Evolutionary conservation across 2,113 vertebrate genomes (phyloP).

Genomic region (Ciconia maguari): DNA sequence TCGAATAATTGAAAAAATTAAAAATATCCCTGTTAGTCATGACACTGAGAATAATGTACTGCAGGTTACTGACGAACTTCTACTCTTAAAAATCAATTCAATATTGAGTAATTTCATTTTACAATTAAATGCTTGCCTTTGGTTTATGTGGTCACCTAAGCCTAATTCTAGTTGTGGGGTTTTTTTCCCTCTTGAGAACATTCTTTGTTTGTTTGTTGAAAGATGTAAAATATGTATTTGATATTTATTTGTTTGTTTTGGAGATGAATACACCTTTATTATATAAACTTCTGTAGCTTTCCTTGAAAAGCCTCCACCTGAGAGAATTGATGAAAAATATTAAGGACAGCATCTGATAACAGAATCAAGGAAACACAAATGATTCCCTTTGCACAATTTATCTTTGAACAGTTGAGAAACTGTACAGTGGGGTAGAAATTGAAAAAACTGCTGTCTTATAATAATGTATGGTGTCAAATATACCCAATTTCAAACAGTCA

Average conservation of each 20-base stretch:
- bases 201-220: constrained; percentile 17
- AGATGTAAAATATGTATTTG: neutral
- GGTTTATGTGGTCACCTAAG: constrained; percentile 26
- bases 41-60: neutral
- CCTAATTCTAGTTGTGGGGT: neutral
- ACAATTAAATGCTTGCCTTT: constrained; percentile 42
- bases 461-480: neutral
- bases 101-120: constrained; percentile 42
- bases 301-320: neutral
- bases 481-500: neutral
- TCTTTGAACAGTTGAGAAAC: neutral
- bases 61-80: constrained; percentile 1
- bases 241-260: neutral
- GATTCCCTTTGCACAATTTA: neutral
- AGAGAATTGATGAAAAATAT: neutral
- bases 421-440: neutral
- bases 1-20: neutral
- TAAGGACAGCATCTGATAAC: neutral
- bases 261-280: neutral
- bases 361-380: neutral
- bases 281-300: neutral
- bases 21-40: neutral
- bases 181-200: neutral
- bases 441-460: neutral
- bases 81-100: constrained; percentile 36